Conservation (phyloP, 2,113 vertebrate species). For the Hemicordylus capensis region DNA sequence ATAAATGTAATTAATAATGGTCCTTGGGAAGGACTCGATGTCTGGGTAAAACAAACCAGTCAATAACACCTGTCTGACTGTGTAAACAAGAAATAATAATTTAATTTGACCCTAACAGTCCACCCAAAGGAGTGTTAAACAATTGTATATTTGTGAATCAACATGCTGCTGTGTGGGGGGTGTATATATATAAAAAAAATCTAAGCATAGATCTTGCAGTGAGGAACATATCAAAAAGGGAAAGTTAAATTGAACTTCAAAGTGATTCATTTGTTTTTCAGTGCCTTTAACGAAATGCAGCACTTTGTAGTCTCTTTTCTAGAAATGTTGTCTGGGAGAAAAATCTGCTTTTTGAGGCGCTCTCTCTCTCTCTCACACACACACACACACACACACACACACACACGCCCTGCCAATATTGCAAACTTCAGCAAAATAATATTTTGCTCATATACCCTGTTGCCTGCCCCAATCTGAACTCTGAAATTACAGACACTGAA, state of each 20-base stretch:
- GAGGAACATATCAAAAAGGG: not conserved
- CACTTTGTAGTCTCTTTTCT: not conserved
- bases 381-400: too few relatives aligned
- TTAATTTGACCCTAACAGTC: too few relatives aligned
- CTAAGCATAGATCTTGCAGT: not conserved
- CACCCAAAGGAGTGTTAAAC: not conserved
- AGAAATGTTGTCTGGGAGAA: not conserved
- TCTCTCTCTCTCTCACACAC: too few relatives aligned
- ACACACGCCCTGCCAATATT: too few relatives aligned
- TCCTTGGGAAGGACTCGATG: too few relatives aligned
- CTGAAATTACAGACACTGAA: not conserved
- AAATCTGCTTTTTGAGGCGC: too few relatives aligned
- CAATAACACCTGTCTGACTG: too few relatives aligned
- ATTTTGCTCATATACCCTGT: not conserved
- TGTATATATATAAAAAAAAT: not conserved
- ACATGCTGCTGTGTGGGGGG: not conserved
- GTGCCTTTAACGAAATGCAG: not conserved
- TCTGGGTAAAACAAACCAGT: too few relatives aligned
- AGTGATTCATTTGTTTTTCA: not conserved
- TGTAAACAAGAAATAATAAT: too few relatives aligned
- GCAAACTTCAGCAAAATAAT: too few relatives aligned
- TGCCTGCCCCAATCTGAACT: not conserved
- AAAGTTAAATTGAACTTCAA: not conserved
- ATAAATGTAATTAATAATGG: too few relatives aligned
- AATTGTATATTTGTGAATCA: not conserved